Percentiles rank a stretch among this genome's conserved stretches.
Conservation (phyloP, 2,113 vertebrate species). For the Pygoscelis antarcticus region DNA sequence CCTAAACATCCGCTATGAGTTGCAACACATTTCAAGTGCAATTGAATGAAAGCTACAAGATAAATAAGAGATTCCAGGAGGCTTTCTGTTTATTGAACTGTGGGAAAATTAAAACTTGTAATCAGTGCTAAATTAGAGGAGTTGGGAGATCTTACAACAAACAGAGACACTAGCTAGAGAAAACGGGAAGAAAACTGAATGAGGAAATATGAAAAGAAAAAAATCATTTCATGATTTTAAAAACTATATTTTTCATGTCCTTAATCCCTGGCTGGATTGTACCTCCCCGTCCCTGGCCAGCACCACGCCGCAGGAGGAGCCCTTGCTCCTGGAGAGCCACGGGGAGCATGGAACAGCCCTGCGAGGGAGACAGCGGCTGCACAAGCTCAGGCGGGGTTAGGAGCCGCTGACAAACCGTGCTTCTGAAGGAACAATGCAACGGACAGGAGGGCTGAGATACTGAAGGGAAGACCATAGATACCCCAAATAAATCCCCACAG, state of each 20-base stretch:
- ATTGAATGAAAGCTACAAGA: neutral
- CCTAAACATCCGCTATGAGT: neutral
- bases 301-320: neutral
- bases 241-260: neutral
- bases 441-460: neutral
- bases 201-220: neutral
- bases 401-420: neutral
- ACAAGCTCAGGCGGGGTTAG: neutral
- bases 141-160: neutral
- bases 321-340: neutral
- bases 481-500: neutral
- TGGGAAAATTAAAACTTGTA: neutral
- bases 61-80: neutral
- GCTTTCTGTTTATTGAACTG: neutral
- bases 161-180: neutral
- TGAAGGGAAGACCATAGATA: accelerated
- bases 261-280: neutral
- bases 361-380: accelerated
- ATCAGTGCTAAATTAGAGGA: constrained; percentile 41
- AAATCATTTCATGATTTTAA: neutral
- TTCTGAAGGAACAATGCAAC: neutral
- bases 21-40: neutral
- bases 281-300: neutral
- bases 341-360: neutral
- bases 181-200: neutral